These are phyloP conservation scores for Athalia circularis DNA, from an alignment of 2,888 invertebrate species.

Conservation along the genomic window DNA sequence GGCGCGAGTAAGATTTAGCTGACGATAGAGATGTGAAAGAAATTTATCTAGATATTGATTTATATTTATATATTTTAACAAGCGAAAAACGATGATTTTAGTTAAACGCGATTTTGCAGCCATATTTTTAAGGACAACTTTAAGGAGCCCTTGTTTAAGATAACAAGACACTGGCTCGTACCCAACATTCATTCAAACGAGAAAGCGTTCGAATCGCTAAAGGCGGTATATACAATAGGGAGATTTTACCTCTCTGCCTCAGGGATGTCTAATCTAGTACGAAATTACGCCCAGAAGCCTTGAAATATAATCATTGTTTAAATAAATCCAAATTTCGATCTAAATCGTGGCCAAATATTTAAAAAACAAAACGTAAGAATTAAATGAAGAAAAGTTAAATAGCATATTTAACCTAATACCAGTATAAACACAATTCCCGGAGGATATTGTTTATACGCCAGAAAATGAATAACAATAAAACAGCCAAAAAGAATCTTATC, in stretches of 20 bases:
- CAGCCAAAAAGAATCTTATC: background rate
- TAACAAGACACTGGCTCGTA: conserved; percentile 21
- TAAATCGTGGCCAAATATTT: conserved; percentile 11
- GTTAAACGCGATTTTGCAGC: too few relatives aligned
- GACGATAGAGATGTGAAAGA: too few relatives aligned
- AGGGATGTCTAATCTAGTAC: background rate
- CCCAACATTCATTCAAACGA: conserved; percentile 25
- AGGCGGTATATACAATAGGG: conserved; percentile 18
- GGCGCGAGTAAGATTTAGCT: too few relatives aligned
- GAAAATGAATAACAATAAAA: background rate
- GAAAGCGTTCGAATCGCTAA: conserved; percentile 23
- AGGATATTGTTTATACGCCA: background rate
- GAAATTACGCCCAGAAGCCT: conserved; percentile 14
- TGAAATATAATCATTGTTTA: conserved; percentile 19
- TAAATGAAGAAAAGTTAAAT: background rate
- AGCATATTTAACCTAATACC: background rate
- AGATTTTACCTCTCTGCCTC: background rate
- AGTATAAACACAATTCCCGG: background rate
- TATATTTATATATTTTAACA: too few relatives aligned
- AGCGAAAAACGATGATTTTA: too few relatives aligned
- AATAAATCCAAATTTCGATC: conserved; percentile 9
- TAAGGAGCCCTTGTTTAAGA: background rate
- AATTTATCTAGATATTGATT: too few relatives aligned
- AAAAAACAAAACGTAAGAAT: background rate
- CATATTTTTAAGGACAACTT: too few relatives aligned